Percentiles rank a stretch among this genome's conserved stretches.
These are phyloP conservation scores for Orussus abietinus DNA, from an alignment of 1,140 invertebrate genomes.

Conservation along the genomic window DNA sequence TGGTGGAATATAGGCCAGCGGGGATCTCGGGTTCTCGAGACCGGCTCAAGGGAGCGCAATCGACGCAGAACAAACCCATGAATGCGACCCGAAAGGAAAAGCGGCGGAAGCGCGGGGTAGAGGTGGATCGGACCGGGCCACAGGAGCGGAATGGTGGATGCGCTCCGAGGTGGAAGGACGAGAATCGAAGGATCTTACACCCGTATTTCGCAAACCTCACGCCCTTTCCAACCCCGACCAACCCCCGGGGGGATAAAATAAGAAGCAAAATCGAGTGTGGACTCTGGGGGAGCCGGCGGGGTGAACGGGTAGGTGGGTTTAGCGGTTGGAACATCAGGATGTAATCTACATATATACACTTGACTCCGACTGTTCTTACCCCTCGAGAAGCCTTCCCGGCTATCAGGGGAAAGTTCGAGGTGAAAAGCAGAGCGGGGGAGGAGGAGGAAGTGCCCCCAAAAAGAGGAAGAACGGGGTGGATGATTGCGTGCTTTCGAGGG, in stretches of 20 bases:
- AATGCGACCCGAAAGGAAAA: no score
- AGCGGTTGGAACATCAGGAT: conserved; percentile 21
- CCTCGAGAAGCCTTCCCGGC: no score
- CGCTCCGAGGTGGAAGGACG: no score
- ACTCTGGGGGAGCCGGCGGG: conserved; percentile 22
- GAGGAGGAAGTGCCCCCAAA: background rate
- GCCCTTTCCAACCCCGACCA: conserved; percentile 17
- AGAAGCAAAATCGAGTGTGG: conserved; percentile 32
- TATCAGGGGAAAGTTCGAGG: no score
- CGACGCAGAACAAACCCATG: no score
- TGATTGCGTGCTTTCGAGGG: conserved; percentile 14
- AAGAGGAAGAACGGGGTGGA: conserved; percentile 3
- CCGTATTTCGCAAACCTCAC: conserved; percentile 26
- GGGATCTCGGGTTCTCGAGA: no score
- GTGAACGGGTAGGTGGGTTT: conserved; percentile 19
- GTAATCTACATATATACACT: conserved; percentile 1
- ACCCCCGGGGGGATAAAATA: conserved; percentile 18
- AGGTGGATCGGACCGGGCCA: no score
- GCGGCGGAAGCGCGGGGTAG: no score
- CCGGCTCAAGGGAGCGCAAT: no score
- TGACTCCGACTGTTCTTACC: background rate
- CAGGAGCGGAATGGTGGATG: no score
- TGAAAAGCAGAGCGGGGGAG: background rate
- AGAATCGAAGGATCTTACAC: no score
- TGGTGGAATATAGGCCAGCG: no score